Evolutionary conservation across 1,140 invertebrate genomes (phyloP).

Genomic region (Asbolus verrucosus): DNA sequence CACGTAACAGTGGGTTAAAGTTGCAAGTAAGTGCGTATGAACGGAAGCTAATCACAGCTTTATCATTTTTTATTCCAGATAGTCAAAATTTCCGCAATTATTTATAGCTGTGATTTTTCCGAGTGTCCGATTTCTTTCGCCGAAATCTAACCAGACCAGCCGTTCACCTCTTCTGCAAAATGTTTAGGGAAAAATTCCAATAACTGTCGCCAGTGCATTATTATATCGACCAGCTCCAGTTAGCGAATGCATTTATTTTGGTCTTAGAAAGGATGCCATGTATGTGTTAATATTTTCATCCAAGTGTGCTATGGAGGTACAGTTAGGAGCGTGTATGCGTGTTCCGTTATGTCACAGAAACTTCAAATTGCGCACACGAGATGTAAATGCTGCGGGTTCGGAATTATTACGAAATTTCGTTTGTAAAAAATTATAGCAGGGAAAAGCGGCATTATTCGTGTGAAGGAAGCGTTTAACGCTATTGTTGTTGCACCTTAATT

Average conservation of each 20-base stretch:
- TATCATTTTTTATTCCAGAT: too few relatives aligned
- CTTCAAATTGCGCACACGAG: slow-evolving; percentile 23
- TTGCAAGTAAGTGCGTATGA: too few relatives aligned
- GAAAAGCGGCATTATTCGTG: slow-evolving; percentile 27
- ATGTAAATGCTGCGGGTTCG: slow-evolving; percentile 10
- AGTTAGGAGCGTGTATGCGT: slow-evolving; percentile 40
- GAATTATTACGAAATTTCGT: slow-evolving; percentile 8
- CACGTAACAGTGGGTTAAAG: too few relatives aligned
- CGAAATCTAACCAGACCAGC: not conserved
- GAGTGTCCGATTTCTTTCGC: not conserved
- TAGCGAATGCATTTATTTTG: slow-evolving; percentile 36
- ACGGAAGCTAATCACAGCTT: too few relatives aligned
- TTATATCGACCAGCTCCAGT: not conserved
- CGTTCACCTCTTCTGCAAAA: not conserved
- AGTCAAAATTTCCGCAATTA: too few relatives aligned
- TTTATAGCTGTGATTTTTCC: too few relatives aligned
- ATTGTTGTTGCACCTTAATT: slow-evolving; percentile 23
- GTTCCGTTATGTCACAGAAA: slow-evolving; percentile 44
- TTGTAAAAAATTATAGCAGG: slow-evolving; percentile 1
- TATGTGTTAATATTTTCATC: slow-evolving; percentile 46
- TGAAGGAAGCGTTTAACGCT: slow-evolving; percentile 25
- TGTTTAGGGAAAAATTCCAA: too few relatives aligned
- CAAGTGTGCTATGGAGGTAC: slow-evolving; percentile 43
- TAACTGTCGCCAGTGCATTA: not conserved
- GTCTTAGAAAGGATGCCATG: slow-evolving; percentile 43